phyloP scores from a whole-genome alignment of 1,140 invertebrate species.

The Zaprionus lachaisei region DNA sequence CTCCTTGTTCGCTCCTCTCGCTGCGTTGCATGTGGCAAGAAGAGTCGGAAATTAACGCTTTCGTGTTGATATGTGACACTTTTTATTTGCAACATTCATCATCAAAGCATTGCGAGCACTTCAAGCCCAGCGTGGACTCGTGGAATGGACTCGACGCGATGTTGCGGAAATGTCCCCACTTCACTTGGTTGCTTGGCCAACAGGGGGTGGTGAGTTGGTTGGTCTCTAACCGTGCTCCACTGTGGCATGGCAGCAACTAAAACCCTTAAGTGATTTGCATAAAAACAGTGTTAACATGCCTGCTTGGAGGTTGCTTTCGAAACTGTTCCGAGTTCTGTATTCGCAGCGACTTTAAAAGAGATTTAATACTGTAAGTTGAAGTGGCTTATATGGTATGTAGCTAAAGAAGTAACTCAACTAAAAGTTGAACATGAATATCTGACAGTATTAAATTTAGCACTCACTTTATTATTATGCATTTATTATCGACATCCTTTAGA shows the following conservation, averaged over 20 bases:
- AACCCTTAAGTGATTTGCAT: constrained; percentile 66
- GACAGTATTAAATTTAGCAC: too few relatives aligned
- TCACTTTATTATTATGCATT: too few relatives aligned
- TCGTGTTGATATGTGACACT: constrained; percentile 51
- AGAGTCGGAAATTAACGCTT: constrained; percentile 50
- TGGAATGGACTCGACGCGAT: constrained; percentile 31
- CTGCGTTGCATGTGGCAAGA: constrained; percentile 8
- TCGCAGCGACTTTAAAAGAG: background rate
- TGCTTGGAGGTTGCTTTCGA: background rate
- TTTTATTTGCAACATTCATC: constrained; percentile 54
- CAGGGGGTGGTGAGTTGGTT: too few relatives aligned
- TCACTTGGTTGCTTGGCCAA: background rate
- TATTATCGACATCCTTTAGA: too few relatives aligned
- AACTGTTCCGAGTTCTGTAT: background rate
- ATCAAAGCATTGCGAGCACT: constrained; percentile 39
- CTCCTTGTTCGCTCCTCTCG: too few relatives aligned
- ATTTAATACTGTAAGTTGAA: background rate
- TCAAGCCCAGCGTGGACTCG: constrained; percentile 15
- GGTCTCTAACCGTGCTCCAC: background rate
- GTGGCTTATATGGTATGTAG: too few relatives aligned
- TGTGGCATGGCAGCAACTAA: constrained; percentile 30
- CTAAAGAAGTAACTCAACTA: too few relatives aligned
- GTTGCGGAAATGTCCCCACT: constrained; percentile 59
- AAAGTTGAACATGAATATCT: too few relatives aligned
- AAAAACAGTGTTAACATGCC: constrained; percentile 40